A percentile compares a stretch with the other conserved stretches of the same genome.
phyloP scores from a whole-genome alignment of 2,888 invertebrate species.

The Crossocerus cetratus region DNA sequence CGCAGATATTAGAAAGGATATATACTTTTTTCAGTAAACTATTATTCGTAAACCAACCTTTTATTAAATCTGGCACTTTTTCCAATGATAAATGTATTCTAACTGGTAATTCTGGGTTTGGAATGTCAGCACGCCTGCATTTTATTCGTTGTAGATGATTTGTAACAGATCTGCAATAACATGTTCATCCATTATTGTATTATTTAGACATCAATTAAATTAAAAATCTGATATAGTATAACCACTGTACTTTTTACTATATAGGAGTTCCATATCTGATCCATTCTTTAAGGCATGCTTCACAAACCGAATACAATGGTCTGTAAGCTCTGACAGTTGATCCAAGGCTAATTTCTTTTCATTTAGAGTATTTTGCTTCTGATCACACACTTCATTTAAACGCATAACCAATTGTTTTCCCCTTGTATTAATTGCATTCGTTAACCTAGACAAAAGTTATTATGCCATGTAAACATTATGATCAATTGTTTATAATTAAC shows the following conservation, averaged over 20 bases:
- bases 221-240: not conserved
- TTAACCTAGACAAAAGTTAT: slow-evolving; percentile 79
- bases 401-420: slow-evolving; percentile 90
- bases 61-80: slow-evolving; percentile 88
- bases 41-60: slow-evolving; percentile 78
- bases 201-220: not conserved
- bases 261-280: slow-evolving; percentile 90
- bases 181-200: not conserved
- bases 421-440: slow-evolving; percentile 89
- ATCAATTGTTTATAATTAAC: too few relatives aligned
- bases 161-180: slow-evolving; percentile 76
- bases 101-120: slow-evolving; percentile 93
- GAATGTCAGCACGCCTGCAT: slow-evolving; percentile 90
- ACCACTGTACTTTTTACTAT: slow-evolving; percentile 84
- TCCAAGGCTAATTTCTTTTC: slow-evolving; percentile 91
- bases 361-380: slow-evolving; percentile 87
- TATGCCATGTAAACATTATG: too few relatives aligned
- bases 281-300: slow-evolving; percentile 87
- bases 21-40: not conserved
- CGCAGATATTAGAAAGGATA: too few relatives aligned
- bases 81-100: slow-evolving; percentile 88
- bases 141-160: slow-evolving; percentile 89
- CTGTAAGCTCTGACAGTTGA: slow-evolving; percentile 89
- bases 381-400: slow-evolving; percentile 88
- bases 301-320: slow-evolving; percentile 93